Base-by-base conservation (phyloP, 1,140 invertebrate genomes). In the Drosophila nannoptera region DNA sequence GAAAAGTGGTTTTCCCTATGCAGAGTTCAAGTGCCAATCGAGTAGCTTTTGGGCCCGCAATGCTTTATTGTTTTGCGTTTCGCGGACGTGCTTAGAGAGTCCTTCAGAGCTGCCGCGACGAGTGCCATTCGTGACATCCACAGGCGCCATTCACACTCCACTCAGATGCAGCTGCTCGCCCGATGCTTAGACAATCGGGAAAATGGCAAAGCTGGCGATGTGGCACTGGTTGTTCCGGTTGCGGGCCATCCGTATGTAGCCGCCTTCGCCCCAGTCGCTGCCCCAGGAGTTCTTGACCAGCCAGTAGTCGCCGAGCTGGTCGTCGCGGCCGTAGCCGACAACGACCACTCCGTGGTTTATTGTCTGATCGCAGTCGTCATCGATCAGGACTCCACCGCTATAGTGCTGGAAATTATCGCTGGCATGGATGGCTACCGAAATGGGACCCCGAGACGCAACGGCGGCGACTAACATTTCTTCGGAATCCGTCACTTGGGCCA, bases 261-360 rank as follows among this genome's bases (percentile, higher is more conserved):
- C 93, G 2, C 90, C 45, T 12, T 91, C 89, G 12, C 93, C 93
- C 92, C 92, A 94, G 1, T 32, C 46, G 5, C 42, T 52, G 4
- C 91, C 90, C 90, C 90, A 92, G 2, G 87, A 90, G 87, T 94
- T 94, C 80, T 94, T 94, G 5, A 94, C 90, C 12, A 94, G 75
- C 93, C 93, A 94, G 83, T 93, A 94, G 50, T 92, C 90, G 4
- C 46, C 35, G 0, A 90, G 91, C 9, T 75, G 69, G 14, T 90
- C 84, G 12, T 72, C 58, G 4, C 92, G 92, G 4, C 96, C 96
- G 89, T 96, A 97, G 42, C 97, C 96, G 40, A 97, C 94, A 2
- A 88, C 46, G 2, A 83, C 52, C 5, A 80, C 67, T 92, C 91
- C n/a, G 96, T 89, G n/a, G 96, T 64, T 49, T 1, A 53, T 4